Evolutionary conservation across 2,113 vertebrate species (phyloP).

Genomic region (Oryzias curvinotus): DNA sequence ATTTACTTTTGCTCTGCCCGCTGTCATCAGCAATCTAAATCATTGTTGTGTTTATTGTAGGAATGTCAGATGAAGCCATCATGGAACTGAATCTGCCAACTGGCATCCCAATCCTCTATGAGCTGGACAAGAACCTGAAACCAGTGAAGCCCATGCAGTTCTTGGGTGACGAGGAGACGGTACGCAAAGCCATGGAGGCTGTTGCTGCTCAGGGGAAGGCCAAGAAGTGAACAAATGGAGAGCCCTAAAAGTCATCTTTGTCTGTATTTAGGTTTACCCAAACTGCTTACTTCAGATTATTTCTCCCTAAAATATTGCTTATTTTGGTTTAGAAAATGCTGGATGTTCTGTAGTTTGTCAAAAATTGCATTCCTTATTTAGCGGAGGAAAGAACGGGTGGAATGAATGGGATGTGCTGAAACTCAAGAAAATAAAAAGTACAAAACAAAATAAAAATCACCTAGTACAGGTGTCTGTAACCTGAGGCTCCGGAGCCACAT

Average conservation of each 20-base stretch:
- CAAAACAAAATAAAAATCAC: no score
- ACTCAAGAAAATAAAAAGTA: no score
- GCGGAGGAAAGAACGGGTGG: neutral
- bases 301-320: conserved; percentile 32
- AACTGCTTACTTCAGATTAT: conserved; percentile 28
- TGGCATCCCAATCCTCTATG: conserved; percentile 94
- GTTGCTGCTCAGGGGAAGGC: conserved; percentile 97
- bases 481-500: no score
- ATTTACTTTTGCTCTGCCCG: conserved; percentile 4
- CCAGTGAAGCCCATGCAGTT: conserved; percentile 92
- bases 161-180: conserved; percentile 94
- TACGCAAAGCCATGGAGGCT: conserved; percentile 96
- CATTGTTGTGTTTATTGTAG: conserved; percentile 21
- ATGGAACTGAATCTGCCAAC: conserved; percentile 99
- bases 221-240: conserved; percentile 62
- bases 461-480: no score
- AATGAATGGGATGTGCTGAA: no score
- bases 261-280: conserved; percentile 12
- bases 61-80: conserved; percentile 95
- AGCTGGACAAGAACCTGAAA: conserved; percentile 96
- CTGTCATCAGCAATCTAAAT: neutral
- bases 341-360: conserved; percentile 16
- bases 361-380: conserved; percentile 6
- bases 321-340: conserved; percentile 23
- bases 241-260: neutral